phyloP scores from a whole-genome alignment of 2,888 invertebrate genomes.

The Melipona beecheii region DNA sequence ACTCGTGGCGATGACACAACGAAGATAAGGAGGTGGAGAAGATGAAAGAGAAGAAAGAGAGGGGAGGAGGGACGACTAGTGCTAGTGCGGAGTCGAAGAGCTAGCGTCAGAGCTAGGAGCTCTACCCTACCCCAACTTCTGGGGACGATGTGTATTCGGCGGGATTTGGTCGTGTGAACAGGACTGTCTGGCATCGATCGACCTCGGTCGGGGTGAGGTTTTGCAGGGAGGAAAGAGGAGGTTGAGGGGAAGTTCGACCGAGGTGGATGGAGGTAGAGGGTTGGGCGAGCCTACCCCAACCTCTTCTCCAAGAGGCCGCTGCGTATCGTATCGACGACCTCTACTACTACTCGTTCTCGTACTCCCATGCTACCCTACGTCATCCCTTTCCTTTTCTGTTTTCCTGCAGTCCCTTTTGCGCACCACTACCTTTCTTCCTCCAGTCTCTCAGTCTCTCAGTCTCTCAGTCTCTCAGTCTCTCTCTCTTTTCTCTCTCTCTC shows the following conservation, averaged over 20 bases:
- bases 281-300: slow-evolving; percentile 83
- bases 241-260: slow-evolving; percentile 55
- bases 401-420: slow-evolving; percentile 39
- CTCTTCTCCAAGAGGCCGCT: slow-evolving; percentile 78
- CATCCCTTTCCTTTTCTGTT: slow-evolving; percentile 64
- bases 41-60: neutral
- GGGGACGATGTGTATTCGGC: slow-evolving; percentile 74
- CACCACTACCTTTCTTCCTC: slow-evolving; percentile 20
- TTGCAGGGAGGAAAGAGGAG: slow-evolving; percentile 58
- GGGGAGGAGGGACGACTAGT: neutral
- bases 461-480: slow-evolving; percentile 39
- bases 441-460: slow-evolving; percentile 23
- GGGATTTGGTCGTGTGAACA: slow-evolving; percentile 83
- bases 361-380: slow-evolving; percentile 69
- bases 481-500: slow-evolving; percentile 42
- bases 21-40: neutral
- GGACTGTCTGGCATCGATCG: slow-evolving; percentile 84
- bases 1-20: slow-evolving; percentile 1
- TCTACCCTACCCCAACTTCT: slow-evolving; percentile 55
- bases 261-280: slow-evolving; percentile 55
- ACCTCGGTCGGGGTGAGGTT: slow-evolving; percentile 67
- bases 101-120: slow-evolving; percentile 18
- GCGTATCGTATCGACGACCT: slow-evolving; percentile 83
- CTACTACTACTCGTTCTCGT: slow-evolving; percentile 68
- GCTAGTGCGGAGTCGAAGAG: neutral